Evolutionary conservation across 1,140 invertebrate species (phyloP), one percentile per base, ranked within the genome.

Genomic region (Aphidius gifuensis): DNA sequence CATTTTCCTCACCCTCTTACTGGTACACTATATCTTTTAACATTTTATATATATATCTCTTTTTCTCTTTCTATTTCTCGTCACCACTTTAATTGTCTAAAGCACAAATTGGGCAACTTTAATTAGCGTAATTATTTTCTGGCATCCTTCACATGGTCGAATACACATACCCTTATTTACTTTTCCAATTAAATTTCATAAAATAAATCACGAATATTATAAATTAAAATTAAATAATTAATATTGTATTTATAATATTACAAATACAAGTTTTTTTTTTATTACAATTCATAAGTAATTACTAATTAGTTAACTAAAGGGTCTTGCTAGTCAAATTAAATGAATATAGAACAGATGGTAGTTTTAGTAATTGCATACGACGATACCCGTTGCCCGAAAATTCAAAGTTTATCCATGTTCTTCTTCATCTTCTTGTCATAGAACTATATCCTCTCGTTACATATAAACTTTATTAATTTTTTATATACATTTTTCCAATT

Each of bases 71-170:
- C 16, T 6, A 43, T 53, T 39, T 47, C 50, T 44, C 61, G 58
- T 66, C 70, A 69, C 71, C 71, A 75, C 75, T 75, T 77, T 77
- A 78, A 78, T 78, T 77, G 76, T 76, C 72, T 69, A 71, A 74
- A 72, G 75, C 70, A 71, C 74, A 76, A 78, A 78, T 80, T 78
- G 74, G 75, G 71, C 74, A 74, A 70, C 73, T 76, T 75, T 79
- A 80, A 80, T 80, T 78, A 80, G 77, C 77, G 72, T 75, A 74
- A 80, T 80, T 80, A 80, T 78, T 78, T 76, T 62, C 11, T 44
- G 67, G 70, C 60, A 68, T 68, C 73, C 71, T 73, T 71, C 71
- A 74, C 71, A 70, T 68, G 32, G 8, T 62, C 65, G 59, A 66
- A 68, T 66, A 75, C 71, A 42, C 39, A 38, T 7, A 44, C 4